Evolutionary conservation across 2,797 vertebrate species (phyloP).

Genomic region (Gobionotothen gibberifrons): DNA sequence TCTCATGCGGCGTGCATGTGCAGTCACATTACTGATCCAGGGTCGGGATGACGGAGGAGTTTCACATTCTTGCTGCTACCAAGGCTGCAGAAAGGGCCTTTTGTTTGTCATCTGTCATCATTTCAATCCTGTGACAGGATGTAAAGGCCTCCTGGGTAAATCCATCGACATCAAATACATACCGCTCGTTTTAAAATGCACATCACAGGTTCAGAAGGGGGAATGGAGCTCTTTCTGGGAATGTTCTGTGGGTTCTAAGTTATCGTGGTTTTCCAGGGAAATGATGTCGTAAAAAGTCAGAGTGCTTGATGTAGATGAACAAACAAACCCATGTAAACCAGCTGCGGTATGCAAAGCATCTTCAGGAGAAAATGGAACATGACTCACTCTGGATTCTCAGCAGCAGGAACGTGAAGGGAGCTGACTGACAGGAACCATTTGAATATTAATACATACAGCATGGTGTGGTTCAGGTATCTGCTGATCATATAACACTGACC

Average conservation of each 20-base stretch:
- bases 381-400: constrained; percentile 5
- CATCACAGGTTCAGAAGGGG: background rate
- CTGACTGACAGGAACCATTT: background rate
- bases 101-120: constrained; percentile 29
- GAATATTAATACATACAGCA: background rate
- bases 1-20: constrained; percentile 37
- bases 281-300: background rate
- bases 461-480: background rate
- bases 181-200: background rate
- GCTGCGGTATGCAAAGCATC: constrained; percentile 20
- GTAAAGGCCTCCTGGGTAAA: background rate
- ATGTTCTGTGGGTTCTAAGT: background rate
- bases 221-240: background rate
- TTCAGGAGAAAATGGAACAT: background rate
- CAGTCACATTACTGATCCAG: constrained; percentile 14
- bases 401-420: background rate
- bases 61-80: background rate
- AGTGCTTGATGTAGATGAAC: constrained; percentile 7
- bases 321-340: constrained; percentile 25
- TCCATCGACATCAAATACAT: background rate
- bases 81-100: constrained; percentile 24
- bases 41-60: background rate
- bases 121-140: constrained; percentile 27
- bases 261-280: background rate
- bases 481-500: background rate